These are phyloP conservation scores for Drosophila lowei DNA, from an alignment of 1,140 invertebrate species.

Conservation along the genomic window DNA sequence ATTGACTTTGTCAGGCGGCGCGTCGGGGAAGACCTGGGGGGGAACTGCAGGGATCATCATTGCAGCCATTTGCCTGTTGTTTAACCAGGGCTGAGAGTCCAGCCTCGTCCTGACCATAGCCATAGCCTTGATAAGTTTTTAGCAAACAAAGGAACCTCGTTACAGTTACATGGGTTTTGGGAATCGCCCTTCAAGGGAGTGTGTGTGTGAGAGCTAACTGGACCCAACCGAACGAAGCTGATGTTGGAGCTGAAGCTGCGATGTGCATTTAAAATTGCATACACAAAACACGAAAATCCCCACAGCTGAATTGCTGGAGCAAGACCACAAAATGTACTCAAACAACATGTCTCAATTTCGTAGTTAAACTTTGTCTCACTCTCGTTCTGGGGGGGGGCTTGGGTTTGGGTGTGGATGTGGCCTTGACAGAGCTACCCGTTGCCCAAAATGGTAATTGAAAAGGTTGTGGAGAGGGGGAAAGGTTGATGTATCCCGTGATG, in stretches of 20 bases:
- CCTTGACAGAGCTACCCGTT: constrained; percentile 13
- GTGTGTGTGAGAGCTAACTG: constrained; percentile 27
- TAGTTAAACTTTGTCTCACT: constrained; percentile 44
- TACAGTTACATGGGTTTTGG: constrained; percentile 67
- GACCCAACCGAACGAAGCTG: constrained; percentile 7
- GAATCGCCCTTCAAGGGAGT: constrained; percentile 13
- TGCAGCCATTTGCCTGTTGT: constrained; percentile 62
- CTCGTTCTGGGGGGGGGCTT: neutral
- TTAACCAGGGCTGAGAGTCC: constrained; percentile 38
- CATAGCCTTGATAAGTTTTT: constrained; percentile 76
- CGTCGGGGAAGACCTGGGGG: constrained; percentile 23
- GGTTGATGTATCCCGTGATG: constrained; percentile 15
- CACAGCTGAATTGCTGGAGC: constrained; percentile 26
- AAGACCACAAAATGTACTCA: constrained; percentile 76
- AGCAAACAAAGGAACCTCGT: constrained; percentile 71
- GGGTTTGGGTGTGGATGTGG: neutral
- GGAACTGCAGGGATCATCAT: constrained; percentile 51
- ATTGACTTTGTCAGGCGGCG: constrained; percentile 35
- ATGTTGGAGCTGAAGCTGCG: constrained; percentile 17
- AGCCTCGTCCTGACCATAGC: constrained; percentile 50
- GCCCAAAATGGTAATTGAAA: constrained; percentile 46
- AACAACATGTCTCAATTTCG: constrained; percentile 77
- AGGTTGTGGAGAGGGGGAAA: constrained; percentile 33
- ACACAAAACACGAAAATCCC: constrained; percentile 45
- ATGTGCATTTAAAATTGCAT: constrained; percentile 54